Percentiles rank a stretch among this genome's conserved stretches.
phyloP scores from a whole-genome alignment of 2,113 vertebrate genomes.

The Leptocoma aspasia region DNA sequence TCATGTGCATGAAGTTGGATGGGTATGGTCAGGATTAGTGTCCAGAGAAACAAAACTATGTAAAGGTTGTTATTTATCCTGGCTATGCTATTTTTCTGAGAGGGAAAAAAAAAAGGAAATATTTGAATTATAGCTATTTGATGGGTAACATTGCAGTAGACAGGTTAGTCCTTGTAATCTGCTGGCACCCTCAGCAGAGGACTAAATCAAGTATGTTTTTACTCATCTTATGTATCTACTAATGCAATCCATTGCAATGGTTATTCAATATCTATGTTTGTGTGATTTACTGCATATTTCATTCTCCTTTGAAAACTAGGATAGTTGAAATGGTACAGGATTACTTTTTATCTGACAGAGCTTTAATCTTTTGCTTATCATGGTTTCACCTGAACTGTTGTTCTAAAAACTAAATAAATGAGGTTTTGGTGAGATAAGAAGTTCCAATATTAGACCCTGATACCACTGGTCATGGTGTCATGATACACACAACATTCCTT shows the following conservation, averaged over 20 bases:
- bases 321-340: constrained; percentile 28
- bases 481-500: background rate
- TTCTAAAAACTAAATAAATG: background rate
- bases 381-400: background rate
- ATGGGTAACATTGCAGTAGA: background rate
- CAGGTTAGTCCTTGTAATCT: constrained; percentile 35
- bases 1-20: background rate
- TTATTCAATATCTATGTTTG: constrained; percentile 53
- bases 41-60: background rate
- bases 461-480: background rate
- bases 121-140: background rate
- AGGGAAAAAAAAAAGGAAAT: fast-evolving
- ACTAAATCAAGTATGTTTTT: constrained; percentile 35
- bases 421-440: background rate
- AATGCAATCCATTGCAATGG: constrained; percentile 29
- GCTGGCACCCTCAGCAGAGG: background rate
- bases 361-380: constrained; percentile 37
- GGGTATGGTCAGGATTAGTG: background rate
- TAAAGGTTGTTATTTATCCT: background rate
- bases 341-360: constrained; percentile 23
- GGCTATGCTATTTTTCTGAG: background rate
- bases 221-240: constrained; percentile 22
- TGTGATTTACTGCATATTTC: constrained; percentile 28
- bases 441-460: background rate
- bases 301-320: constrained; percentile 34